Base-by-base conservation (phyloP, 2,113 vertebrate genomes). In the Cryptomyrus ogoouensis region DNA sequence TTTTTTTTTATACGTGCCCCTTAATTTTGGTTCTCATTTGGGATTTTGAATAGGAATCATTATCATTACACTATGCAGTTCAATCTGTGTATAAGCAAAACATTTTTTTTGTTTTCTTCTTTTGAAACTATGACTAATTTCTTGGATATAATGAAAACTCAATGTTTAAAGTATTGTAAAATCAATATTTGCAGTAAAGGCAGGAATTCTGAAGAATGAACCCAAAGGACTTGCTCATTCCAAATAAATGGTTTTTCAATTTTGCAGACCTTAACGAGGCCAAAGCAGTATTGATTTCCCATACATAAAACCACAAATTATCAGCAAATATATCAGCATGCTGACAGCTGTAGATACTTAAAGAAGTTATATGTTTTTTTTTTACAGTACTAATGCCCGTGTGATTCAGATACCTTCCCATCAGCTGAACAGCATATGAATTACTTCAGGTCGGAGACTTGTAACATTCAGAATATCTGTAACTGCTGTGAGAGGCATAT, bases 91-190 rank as follows among this genome's bases (percentile, higher is more conserved):
- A 62, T 44, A 44, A 9, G 56, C 35, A 5, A 46, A n/a, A 62
- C 9, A 42, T 44, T 58, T 66, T 66, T 21, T 88, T 62, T 62
- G 27, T 27, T 62, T 88, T 56, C 56, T 62, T 44, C 39, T 35
- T 5, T 42, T 53, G 27, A 56, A 42, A 88, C 35, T 39, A 24
- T 21, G 35, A 88, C 17, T 17, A 58, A 19, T 88, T 88, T 88
- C 87, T 88, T 35, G 5, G 31, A 35, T 35, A 39, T 87, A 53
- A 87, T 87, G 27, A 87, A 53, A 53, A 53, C 50, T 52, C 24
- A 53, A 35, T 53, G 56, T 88, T 88, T 66, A 88, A 58, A 88
- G 56, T 62, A 21, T 88, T 88, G 5, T 62, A 88, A 46, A 66
- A 66, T 66, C 52, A 62, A 66, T 66, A 88, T 58, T 19, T 39